These are phyloP conservation scores for Lepidurus packardi DNA, from an alignment of 1,140 invertebrate genomes.

Conservation along the genomic window DNA sequence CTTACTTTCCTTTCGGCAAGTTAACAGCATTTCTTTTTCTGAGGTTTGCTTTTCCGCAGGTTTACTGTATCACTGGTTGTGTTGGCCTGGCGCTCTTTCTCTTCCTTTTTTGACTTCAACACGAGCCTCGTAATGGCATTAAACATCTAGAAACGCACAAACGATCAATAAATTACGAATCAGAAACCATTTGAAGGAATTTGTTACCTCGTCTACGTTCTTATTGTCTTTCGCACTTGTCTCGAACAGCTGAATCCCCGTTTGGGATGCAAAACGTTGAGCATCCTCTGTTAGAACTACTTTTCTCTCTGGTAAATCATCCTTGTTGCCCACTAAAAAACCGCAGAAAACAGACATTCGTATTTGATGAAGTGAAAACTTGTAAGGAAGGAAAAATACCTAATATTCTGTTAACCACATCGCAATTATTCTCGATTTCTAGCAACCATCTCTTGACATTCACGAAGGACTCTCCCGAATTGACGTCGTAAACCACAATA, in stretches of 20 bases:
- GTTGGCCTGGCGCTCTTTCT: constrained; percentile 54
- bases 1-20: constrained; percentile 4
- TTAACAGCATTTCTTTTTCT: constrained; percentile 43
- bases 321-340: constrained; percentile 91
- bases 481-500: constrained; percentile 98
- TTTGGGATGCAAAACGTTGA: constrained; percentile 90
- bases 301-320: constrained; percentile 93
- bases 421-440: constrained; percentile 99
- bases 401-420: constrained; percentile 97
- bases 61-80: constrained; percentile 44
- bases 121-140: constrained; percentile 66
- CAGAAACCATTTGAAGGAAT: constrained; percentile 27
- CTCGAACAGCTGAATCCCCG: constrained; percentile 95
- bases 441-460: constrained; percentile 97
- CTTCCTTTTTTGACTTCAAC: constrained; percentile 59
- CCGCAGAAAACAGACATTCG: constrained; percentile 35
- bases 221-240: constrained; percentile 98
- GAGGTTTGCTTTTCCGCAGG: constrained; percentile 35
- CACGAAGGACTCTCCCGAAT: constrained; percentile 96
- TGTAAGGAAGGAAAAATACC: constrained; percentile 52
- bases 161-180: neutral
- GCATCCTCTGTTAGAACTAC: constrained; percentile 96
- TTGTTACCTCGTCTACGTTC: constrained; percentile 87
- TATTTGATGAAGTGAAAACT: neutral
- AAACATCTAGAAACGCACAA: constrained; percentile 58